Percentiles rank a stretch among this genome's conserved stretches.
phyloP scores from a whole-genome alignment of 1,140 invertebrate genomes.

The Bombus consobrinus region DNA sequence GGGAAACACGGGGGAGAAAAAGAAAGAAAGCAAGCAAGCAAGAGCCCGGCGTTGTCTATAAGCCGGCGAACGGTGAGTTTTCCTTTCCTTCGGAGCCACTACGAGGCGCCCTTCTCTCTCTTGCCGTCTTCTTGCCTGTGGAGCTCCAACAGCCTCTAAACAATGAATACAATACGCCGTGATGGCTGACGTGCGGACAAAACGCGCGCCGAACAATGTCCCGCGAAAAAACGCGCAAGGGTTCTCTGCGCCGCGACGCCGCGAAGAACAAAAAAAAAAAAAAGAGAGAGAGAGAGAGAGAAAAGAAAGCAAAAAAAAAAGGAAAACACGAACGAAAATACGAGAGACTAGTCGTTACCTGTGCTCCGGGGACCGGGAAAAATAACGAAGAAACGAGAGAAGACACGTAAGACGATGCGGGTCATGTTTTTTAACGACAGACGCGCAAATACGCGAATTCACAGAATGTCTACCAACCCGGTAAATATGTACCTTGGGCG shows the following conservation, averaged over 20 bases:
- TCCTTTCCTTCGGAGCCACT: constrained; percentile 33
- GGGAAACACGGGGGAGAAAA: background rate
- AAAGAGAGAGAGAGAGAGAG: background rate
- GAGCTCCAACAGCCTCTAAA: constrained; percentile 54
- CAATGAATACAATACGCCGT: constrained; percentile 64
- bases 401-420: background rate
- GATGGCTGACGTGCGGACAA: constrained; percentile 59
- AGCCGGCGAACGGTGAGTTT: constrained; percentile 18
- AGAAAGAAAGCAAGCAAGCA: constrained; percentile 20
- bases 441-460: background rate
- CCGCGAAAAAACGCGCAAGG: constrained; percentile 51
- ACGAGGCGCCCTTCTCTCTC: constrained; percentile 37
- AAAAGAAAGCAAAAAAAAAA: background rate
- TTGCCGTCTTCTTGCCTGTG: constrained; percentile 23
- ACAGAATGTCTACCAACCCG: background rate
- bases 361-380: background rate
- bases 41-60: constrained; percentile 15
- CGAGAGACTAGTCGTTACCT: constrained; percentile 20
- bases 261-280: background rate
- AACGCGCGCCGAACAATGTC: constrained; percentile 62
- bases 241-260: constrained; percentile 16
- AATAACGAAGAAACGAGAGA: constrained; percentile 18
- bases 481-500: background rate
- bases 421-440: constrained; percentile 11
- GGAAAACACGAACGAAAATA: background rate